Base-by-base conservation (phyloP, 1,140 invertebrate species). In the Cherax quadricarinatus region DNA sequence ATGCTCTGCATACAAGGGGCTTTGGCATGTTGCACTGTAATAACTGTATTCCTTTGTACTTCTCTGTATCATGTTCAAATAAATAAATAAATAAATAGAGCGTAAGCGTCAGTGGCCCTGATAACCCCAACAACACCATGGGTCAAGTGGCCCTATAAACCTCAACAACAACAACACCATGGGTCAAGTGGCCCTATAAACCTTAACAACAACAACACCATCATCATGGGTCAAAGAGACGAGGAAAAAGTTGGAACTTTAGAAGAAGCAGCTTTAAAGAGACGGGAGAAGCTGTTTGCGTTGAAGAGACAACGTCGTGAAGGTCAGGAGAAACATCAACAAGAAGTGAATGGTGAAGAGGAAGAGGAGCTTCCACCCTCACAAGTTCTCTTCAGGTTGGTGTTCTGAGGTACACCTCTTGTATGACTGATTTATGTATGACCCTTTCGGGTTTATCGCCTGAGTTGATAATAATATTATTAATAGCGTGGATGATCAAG, bases 171-270 rank as follows among this genome's bases (percentile, higher is more conserved):
- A 57, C 53, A 9, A 57, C 53, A 57, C 6, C 53, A 57, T 6
- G 53, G 12, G 53, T 12, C 4, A 78, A 10, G 10, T 21, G 73
- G 14, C 49, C 24, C 21, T 41, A 48, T 14, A 82, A 16, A 21
- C 9, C 30, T 10, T 41, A 24, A 79, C 6, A 12, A 57, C n/a
- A n/a, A n/a, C 73, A 78, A n/a, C 53, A 10, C 4, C 53, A 57
- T 48, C 9, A 57, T 57, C 5, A 89, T 82, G 79, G 80, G 75
- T 6, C 79, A 48, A 9, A 53, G 78, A 6, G 62, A 66, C 62
- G 88, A 89, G 88, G 88, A 89, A 16, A 89, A 51, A 83, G 80
- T 89, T 7, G 88, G 88, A 2, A 89, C 79, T 49, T 51, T 89
- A 57, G 88, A 89, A 41, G 79, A 89, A 1, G 62, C 60, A 9